phyloP scores from a whole-genome alignment of 2,888 invertebrate species.

The Megastigmus dorsalis region DNA sequence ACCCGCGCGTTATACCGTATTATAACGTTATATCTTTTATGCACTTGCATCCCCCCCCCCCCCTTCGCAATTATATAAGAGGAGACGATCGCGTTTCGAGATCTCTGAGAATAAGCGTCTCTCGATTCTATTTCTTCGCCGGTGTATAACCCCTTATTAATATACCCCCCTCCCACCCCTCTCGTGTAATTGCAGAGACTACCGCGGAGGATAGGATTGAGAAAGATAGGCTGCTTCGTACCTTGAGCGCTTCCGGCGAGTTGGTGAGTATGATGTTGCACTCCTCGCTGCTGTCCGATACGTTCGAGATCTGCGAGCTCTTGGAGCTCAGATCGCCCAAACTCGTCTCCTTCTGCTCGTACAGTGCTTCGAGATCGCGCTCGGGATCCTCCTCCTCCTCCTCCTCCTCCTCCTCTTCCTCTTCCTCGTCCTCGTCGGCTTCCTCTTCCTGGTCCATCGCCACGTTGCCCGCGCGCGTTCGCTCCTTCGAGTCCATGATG shows the following conservation, averaged over 20 bases:
- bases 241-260: constrained; percentile 70
- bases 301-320: constrained; percentile 85
- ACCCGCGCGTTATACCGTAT: neutral
- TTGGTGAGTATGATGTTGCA: constrained; percentile 79
- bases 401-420: constrained; percentile 62
- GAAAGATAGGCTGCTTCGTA: constrained; percentile 52
- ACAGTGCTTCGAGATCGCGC: constrained; percentile 75
- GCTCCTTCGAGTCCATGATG: constrained; percentile 84
- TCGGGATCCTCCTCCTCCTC: constrained; percentile 76
- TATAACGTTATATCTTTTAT: no score
- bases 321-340: constrained; percentile 80
- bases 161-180: no score
- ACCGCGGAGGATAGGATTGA: neutral
- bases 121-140: no score
- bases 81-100: neutral
- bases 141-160: no score
- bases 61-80: neutral
- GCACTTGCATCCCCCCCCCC: no score
- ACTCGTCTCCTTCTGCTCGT: constrained; percentile 74
- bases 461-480: constrained; percentile 70
- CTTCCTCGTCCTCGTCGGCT: constrained; percentile 73
- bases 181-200: neutral
- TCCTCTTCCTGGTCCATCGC: constrained; percentile 70
- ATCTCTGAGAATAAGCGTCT: constrained; percentile 1
- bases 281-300: constrained; percentile 91